phyloP scores from a whole-genome alignment of 1,140 invertebrate species.

The Prorops nasuta region DNA sequence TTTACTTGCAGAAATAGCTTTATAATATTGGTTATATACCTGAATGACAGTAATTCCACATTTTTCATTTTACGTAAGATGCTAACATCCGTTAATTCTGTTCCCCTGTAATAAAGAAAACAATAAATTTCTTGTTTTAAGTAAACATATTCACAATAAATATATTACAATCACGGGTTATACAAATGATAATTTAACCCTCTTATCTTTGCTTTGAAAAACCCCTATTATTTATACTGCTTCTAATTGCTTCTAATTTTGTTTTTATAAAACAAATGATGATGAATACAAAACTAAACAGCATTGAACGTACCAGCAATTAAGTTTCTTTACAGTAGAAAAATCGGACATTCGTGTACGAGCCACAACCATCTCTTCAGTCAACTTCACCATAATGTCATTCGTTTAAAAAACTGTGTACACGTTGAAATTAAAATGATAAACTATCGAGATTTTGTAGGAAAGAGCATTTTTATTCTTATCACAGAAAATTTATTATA shows the following conservation, averaged over 20 bases:
- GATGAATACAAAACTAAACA: too few relatives aligned
- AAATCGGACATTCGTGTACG: constrained; percentile 84
- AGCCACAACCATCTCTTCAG: constrained; percentile 89
- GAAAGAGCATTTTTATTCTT: too few relatives aligned
- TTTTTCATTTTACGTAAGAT: constrained; percentile 73
- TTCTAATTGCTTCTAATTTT: neutral
- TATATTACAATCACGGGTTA: neutral
- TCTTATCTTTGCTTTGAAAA: neutral
- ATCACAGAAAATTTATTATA: too few relatives aligned
- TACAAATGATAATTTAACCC: neutral
- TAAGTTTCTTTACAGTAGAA: constrained; percentile 78
- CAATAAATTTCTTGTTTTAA: too few relatives aligned
- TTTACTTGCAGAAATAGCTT: too few relatives aligned
- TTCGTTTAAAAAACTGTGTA: too few relatives aligned
- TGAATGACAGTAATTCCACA: constrained; percentile 78
- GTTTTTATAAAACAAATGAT: neutral
- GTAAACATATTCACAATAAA: constrained; percentile 23
- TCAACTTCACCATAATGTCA: constrained; percentile 70
- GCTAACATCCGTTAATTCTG: constrained; percentile 76
- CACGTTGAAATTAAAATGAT: too few relatives aligned
- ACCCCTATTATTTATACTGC: neutral
- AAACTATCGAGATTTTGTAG: too few relatives aligned
- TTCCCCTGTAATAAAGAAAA: constrained; percentile 72
- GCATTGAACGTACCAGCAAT: constrained; percentile 76
- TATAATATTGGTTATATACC: too few relatives aligned